These are phyloP conservation scores for Mythimna vitellina DNA, from an alignment of 2,888 invertebrate genomes.

Conservation along the genomic window DNA sequence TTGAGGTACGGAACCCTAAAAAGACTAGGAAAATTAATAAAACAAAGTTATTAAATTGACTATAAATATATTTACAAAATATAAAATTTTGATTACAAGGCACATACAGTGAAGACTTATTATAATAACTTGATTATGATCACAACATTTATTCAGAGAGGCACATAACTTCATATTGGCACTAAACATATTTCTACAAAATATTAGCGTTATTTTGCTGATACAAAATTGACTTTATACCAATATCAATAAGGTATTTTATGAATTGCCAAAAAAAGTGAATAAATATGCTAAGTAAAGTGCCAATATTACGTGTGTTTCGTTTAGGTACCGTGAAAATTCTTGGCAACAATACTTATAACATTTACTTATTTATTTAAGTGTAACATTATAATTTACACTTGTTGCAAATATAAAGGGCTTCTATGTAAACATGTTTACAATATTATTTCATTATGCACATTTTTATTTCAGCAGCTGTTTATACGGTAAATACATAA, in stretches of 20 bases:
- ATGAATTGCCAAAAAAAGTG: not conserved
- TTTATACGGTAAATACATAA: not conserved
- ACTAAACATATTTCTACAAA: constrained; percentile 1
- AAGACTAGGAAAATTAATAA: constrained; percentile 18
- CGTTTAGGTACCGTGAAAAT: constrained; percentile 1
- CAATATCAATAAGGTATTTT: not conserved
- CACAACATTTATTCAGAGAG: constrained; percentile 64
- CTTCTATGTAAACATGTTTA: not conserved
- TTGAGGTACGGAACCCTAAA: too few relatives aligned
- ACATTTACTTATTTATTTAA: constrained; percentile 15
- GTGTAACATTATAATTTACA: constrained; percentile 13
- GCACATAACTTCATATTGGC: constrained; percentile 35
- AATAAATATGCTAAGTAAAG: not conserved
- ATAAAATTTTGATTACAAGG: constrained; percentile 77
- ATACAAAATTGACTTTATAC: constrained; percentile 5
- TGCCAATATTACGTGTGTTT: constrained; percentile 28
- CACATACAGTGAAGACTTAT: constrained; percentile 64
- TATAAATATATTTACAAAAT: constrained; percentile 80
- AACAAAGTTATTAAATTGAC: constrained; percentile 52
- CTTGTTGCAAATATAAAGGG: not conserved
- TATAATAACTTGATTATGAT: constrained; percentile 55
- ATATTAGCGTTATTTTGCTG: not conserved
- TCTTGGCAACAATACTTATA: constrained; percentile 29
- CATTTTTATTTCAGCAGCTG: constrained; percentile 4
- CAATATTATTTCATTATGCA: constrained; percentile 22